phyloP scores from a whole-genome alignment of 2,888 invertebrate genomes.

The Perithous albicinctus region DNA sequence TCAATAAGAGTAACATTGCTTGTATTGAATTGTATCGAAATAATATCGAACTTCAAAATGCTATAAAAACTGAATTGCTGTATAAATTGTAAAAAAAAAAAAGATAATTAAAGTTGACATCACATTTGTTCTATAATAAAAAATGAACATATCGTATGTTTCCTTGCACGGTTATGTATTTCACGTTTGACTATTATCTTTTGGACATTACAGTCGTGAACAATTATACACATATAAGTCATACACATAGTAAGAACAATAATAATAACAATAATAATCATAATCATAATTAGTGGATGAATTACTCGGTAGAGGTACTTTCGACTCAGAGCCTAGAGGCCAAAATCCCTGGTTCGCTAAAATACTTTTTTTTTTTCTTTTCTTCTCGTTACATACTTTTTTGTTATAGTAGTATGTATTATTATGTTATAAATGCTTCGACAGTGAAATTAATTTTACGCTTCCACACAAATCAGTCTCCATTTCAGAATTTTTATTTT shows the following conservation, averaged over 20 bases:
- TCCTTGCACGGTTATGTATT: slow-evolving; percentile 74
- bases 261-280: slow-evolving; percentile 57
- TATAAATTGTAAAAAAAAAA: too few species aligned
- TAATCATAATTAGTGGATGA: slow-evolving; percentile 59
- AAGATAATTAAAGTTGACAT: too few species aligned
- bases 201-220: slow-evolving; percentile 69
- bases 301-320: slow-evolving; percentile 77
- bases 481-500: not conserved
- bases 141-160: slow-evolving; percentile 3
- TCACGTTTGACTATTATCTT: slow-evolving; percentile 76
- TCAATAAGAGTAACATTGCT: too few species aligned
- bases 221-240: slow-evolving; percentile 69
- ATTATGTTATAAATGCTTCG: not conserved
- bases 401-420: slow-evolving; percentile 11
- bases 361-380: slow-evolving; percentile 34
- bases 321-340: slow-evolving; percentile 79
- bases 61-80: too few species aligned
- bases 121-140: too few species aligned
- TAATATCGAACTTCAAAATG: too few species aligned
- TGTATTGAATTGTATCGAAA: too few species aligned
- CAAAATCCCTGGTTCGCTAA: slow-evolving; percentile 67
- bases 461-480: not conserved
- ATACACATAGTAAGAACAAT: slow-evolving; percentile 63
- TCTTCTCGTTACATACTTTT: too few species aligned
- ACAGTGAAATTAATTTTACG: not conserved